Evolutionary conservation across 2,888 invertebrate genomes (phyloP), one percentile per base, ranked within the genome.

Genomic region (Ectemnius lituratus): DNA sequence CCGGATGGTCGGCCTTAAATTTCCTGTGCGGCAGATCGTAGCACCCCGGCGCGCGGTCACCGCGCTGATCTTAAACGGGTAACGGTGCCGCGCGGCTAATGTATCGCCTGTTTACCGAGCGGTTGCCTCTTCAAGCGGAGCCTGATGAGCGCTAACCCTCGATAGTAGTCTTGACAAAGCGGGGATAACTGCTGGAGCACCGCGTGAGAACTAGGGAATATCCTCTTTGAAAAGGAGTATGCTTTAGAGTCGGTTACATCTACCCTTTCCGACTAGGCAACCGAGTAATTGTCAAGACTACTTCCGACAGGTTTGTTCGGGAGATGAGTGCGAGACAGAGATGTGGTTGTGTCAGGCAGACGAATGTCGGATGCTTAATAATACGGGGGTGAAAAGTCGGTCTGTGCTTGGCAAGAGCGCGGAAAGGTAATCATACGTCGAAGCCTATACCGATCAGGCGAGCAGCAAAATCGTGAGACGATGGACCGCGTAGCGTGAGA

Each of bases 401-500:
- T 60, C 68, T 63, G 59, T 8, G 52, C 27, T 67, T 74, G 73
- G 66, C 37, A 20, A 45, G 60, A 58, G 63, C 68, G 57, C 71
- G 67, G 66, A 45, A 52, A 66, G 66, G 67, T 79, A 79, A 79
- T 79, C 68, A 67, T 64, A 70, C 70, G 61, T 61, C 78, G 67
- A 70, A 52, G 60, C 57, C 68, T 62, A 70, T 77, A 72, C 66
- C 72, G 72, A 69, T 69, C 66, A 45, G 37, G 63, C 59, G 62
- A 78, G 80, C 76, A 75, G 82, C 67, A 77, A 71, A 78, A 78
- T 82, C 76, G 78, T 78, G 80, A 70, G 69, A 18, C 37, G 67
- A 28, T 52, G 68, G 67, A 56, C 72, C 45, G 20, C 52, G 52
- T 71, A 77, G 80, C 81, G 81, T 82, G 82, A 83, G 82, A 83